Evolutionary conservation across 2,797 vertebrate species (phyloP).

Genomic region (Danio aesculapii): DNA sequence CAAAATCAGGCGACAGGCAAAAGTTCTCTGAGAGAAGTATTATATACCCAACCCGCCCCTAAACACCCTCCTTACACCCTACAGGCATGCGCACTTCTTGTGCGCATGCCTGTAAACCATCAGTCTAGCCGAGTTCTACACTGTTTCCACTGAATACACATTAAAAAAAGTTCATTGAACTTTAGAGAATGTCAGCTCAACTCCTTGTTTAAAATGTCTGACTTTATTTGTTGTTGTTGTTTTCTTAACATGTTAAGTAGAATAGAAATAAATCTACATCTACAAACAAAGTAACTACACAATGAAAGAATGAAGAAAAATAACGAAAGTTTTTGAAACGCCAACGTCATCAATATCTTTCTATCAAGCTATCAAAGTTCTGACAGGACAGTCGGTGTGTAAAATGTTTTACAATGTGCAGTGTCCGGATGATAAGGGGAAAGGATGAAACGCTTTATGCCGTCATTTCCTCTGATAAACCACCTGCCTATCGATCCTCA

Average conservation of each 20-base stretch:
- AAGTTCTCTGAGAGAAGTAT: conserved; percentile 85
- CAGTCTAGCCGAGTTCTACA: neutral
- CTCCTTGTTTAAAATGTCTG: neutral
- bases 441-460: conserved; percentile 22
- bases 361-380: too few relatives aligned
- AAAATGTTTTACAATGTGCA: conserved; percentile 7
- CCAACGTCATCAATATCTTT: neutral
- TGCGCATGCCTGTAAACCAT: conserved; percentile 64
- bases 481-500: conserved; percentile 61
- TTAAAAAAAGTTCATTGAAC: neutral
- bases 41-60: conserved; percentile 88
- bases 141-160: conserved; percentile 10
- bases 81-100: conserved; percentile 71
- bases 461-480: conserved; percentile 56
- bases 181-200: neutral
- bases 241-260: neutral
- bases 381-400: conserved; percentile 3
- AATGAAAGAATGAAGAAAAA: too few relatives aligned
- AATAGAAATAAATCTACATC: too few relatives aligned
- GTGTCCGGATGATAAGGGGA: conserved; percentile 8
- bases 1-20: conserved; percentile 90
- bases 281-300: neutral
- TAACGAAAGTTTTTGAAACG: neutral
- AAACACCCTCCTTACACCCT: conserved; percentile 69
- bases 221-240: neutral